These are phyloP conservation scores for Eonycteris spelaea DNA, from an alignment of 2,113 vertebrate species.

Conservation along the genomic window DNA sequence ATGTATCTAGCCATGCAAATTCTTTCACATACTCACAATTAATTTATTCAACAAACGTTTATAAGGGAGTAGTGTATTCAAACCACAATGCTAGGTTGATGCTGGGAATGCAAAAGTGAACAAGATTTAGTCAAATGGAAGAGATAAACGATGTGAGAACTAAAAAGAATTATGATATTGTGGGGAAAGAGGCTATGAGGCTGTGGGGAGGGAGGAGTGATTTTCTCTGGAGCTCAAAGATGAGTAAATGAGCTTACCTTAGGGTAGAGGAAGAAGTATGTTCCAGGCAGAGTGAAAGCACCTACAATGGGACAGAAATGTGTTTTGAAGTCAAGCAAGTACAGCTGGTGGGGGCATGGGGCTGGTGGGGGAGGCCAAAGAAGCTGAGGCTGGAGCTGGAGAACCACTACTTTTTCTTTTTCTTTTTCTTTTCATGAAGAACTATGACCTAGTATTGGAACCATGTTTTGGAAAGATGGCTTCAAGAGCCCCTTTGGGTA, in stretches of 20 bases:
- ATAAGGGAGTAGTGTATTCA: not conserved
- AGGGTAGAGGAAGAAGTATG: not conserved
- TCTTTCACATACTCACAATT: not conserved
- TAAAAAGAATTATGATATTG: not conserved
- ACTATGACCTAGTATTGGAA: not conserved
- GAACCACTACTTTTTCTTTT: not conserved
- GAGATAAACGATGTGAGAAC: not conserved
- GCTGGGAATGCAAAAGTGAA: not conserved
- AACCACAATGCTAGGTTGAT: not conserved
- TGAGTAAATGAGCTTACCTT: not conserved
- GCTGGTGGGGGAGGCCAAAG: not conserved
- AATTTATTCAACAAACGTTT: slow-evolving; percentile 8
- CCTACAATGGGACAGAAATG: not conserved
- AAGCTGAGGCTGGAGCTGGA: not conserved
- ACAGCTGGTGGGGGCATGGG: too few relatives aligned
- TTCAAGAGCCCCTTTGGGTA: not conserved
- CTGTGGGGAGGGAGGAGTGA: not conserved
- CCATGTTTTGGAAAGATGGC: not conserved
- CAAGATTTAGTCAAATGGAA: not conserved
- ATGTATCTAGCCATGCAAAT: slow-evolving; percentile 25
- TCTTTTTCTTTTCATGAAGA: not conserved
- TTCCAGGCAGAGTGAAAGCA: not conserved
- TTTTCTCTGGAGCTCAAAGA: not conserved
- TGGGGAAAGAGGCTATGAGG: not conserved
- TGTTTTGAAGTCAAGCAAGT: not conserved